A percentile compares a stretch with the other conserved stretches of the same genome.
Evolutionary conservation across 2,888 invertebrate genomes (phyloP).

Genomic region (Eristalinus sepulchralis): DNA sequence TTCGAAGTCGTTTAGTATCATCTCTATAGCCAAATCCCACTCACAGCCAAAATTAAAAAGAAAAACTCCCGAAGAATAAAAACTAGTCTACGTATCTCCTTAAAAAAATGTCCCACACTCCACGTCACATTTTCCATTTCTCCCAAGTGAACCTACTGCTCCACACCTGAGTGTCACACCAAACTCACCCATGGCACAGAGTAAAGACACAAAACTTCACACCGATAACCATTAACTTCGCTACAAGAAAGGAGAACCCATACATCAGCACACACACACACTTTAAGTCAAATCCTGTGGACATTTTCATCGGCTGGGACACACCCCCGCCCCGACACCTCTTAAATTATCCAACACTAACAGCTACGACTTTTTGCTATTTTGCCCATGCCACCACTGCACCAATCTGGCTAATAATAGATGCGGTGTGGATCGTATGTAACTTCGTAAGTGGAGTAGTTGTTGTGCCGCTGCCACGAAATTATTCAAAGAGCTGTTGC

Average conservation of each 20-base stretch:
- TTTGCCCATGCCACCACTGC: constrained; percentile 23
- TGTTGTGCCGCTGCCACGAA: constrained; percentile 36
- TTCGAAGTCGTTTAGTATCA: too few species aligned
- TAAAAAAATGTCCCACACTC: too few species aligned
- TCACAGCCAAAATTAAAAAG: too few species aligned
- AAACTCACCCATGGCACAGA: constrained; percentile 56
- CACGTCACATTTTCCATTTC: too few species aligned
- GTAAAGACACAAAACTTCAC: constrained; percentile 62
- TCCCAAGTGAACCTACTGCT: constrained; percentile 33
- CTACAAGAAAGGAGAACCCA: constrained; percentile 54
- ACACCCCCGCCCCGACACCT: constrained; percentile 49
- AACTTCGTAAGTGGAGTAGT: constrained; percentile 51
- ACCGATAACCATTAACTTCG: constrained; percentile 56
- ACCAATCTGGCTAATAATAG: constrained; percentile 40
- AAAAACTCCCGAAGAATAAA: too few species aligned
- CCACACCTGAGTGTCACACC: constrained; percentile 8
- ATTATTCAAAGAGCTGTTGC: constrained; percentile 70
- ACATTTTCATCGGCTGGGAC: constrained; percentile 20
- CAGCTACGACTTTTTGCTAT: constrained; percentile 19
- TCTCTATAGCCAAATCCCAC: too few species aligned
- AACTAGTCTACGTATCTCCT: too few species aligned
- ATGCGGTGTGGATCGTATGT: constrained; percentile 37
- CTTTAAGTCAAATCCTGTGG: constrained; percentile 42
- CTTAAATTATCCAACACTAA: constrained; percentile 35
- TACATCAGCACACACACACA: background rate